A percentile compares a stretch with the other conserved stretches of the same genome.
Conservation (phyloP, 2,888 invertebrate species). For the Piscicola geometra region DNA sequence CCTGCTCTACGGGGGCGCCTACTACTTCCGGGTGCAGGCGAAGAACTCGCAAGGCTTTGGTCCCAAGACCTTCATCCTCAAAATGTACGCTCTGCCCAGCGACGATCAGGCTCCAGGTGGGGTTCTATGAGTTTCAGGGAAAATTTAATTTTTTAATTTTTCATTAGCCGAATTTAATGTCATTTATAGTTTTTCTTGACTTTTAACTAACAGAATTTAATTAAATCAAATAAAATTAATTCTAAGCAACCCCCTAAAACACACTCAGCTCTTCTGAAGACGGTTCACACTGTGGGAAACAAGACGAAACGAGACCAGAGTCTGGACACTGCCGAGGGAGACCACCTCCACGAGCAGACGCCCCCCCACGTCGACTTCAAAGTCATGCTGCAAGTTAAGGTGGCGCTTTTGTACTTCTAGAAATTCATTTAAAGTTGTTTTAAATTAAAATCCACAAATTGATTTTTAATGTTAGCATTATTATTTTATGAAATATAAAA, state of each 20-base stretch:
- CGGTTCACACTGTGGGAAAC: neutral
- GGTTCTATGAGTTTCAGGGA: too few species aligned
- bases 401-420: neutral
- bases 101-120: constrained; percentile 6
- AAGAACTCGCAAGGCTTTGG: constrained; percentile 81
- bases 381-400: constrained; percentile 21
- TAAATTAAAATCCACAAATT: too few species aligned
- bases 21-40: constrained; percentile 90
- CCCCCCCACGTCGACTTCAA: constrained; percentile 24
- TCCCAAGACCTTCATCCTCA: constrained; percentile 65
- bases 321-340: neutral
- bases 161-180: too few species aligned
- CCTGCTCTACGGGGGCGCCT: constrained; percentile 76
- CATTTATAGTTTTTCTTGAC: too few species aligned
- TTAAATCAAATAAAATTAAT: too few species aligned
- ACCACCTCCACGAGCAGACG: constrained; percentile 16
- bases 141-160: too few species aligned
- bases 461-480: too few species aligned
- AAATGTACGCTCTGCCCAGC: neutral
- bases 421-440: too few species aligned
- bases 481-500: too few species aligned
- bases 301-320: constrained; percentile 24
- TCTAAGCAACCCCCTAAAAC: too few species aligned
- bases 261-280: neutral
- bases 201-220: too few species aligned